Conservation (phyloP, 1,140 invertebrate genomes). For the Hyles euphorbiae region DNA sequence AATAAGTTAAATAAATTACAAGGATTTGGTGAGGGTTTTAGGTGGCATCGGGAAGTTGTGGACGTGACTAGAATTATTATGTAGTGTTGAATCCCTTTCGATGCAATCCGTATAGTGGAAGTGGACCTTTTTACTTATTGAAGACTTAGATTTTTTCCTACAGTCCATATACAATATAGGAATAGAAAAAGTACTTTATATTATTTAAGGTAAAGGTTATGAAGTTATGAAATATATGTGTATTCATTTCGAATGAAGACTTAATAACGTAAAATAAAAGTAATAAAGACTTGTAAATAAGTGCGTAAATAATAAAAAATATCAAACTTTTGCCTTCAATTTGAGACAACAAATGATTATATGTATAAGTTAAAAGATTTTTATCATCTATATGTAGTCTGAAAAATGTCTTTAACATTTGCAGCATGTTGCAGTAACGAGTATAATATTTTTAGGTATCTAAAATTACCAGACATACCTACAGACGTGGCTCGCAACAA, state of each 20-base stretch:
- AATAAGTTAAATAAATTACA: too few species aligned
- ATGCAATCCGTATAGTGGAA: neutral
- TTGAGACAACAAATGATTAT: too few species aligned
- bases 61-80: slow-evolving; percentile 12
- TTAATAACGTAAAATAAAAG: too few species aligned
- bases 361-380: too few species aligned
- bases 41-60: neutral
- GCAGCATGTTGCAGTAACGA: neutral
- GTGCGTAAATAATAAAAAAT: too few species aligned
- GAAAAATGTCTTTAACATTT: neutral
- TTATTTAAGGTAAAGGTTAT: too few species aligned
- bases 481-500: slow-evolving; percentile 86
- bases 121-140: neutral
- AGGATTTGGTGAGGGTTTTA: neutral
- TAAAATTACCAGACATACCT: slow-evolving; percentile 84
- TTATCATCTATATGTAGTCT: too few species aligned
- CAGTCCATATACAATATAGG: neutral
- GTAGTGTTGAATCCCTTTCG: neutral
- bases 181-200: neutral
- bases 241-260: too few species aligned
- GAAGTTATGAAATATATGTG: too few species aligned
- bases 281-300: too few species aligned
- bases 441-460: slow-evolving; percentile 46
- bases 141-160: neutral
- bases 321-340: too few species aligned